Evolutionary conservation across 2,113 vertebrate species (phyloP).

Genomic region (Benitochromis conjunctus): DNA sequence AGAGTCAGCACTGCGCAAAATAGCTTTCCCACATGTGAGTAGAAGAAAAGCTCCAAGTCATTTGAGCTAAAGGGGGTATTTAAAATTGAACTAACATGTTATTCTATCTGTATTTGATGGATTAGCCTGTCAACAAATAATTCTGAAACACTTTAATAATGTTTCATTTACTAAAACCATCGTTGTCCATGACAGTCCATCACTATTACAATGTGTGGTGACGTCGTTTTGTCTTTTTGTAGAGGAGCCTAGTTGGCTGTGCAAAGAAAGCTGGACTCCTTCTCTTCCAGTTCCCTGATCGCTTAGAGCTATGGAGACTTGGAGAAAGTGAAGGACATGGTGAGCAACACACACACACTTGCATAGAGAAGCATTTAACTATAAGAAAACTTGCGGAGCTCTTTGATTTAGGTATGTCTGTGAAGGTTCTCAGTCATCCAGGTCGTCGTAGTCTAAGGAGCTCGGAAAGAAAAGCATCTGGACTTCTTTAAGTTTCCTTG

Average conservation of each 20-base stretch:
- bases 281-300: conserved; percentile 90
- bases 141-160: background rate
- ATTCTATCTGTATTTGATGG: background rate
- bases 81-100: background rate
- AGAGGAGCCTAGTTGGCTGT: conserved; percentile 87
- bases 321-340: conserved; percentile 81
- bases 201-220: background rate
- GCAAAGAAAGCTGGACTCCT: conserved; percentile 83
- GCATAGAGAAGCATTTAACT: background rate
- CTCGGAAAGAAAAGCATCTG: too few relatives aligned
- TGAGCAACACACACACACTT: conserved; percentile 43
- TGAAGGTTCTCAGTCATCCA: too few relatives aligned
- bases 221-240: background rate
- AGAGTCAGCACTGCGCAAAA: conserved; percentile 77
- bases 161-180: background rate
- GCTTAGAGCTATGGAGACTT: conserved; percentile 90
- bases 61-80: background rate
- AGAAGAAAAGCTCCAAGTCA: background rate
- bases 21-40: conserved; percentile 91
- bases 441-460: too few relatives aligned
- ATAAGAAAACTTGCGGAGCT: background rate
- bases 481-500: too few relatives aligned
- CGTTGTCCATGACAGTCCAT: background rate
- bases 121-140: background rate
- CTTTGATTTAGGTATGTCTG: background rate